Base-by-base conservation (phyloP, 2,797 vertebrate species). In the Corythornis leucogaster region DNA sequence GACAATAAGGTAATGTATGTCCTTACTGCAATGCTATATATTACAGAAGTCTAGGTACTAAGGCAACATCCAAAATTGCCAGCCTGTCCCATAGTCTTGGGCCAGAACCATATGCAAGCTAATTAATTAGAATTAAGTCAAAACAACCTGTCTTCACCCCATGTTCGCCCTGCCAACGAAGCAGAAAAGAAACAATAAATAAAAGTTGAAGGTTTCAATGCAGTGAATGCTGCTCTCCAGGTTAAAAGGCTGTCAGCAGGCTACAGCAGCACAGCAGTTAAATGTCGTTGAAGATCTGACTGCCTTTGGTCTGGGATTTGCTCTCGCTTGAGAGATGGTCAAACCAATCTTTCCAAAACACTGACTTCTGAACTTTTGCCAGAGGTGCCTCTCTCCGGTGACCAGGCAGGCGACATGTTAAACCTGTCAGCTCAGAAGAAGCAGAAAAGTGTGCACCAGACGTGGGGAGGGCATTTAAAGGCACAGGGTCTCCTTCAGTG, bases 321-420 rank as follows among this genome's bases (percentile, higher is more conserved):
- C 85, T 89, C 94, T 94, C 88, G 64, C 95, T 91, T 96, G 93
- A 97, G 95, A 96, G 78, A 83, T 93, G 92, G 94, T 94, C 93
- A 97, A 95, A 97, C 91, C 93, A 96, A 96, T 95, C 95, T 97
- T 97, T 98, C 96, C 95, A 94, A 95, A 97, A 97, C 95, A 97
- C 94, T 96, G 95, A 94, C 96, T 97, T 93, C 94, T 96, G 96
- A 97, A 95, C 94, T 93, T 96, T 94, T 96, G 95, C 96, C 96
- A 96, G 93, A 96, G 88, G 87, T 89, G 83, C 87, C 91, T 97
- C 95, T 97, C 95, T 96, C 95, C 69, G 35, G 93, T 96, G 95
- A 88, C 87, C 95, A 90, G 79, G 73, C 94, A 96, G 89, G 81
- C 77, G 83, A 94, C 94, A 95, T 94, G 90, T 95, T 96, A 95